Evolutionary conservation across 2,797 vertebrate genomes (phyloP), one percentile per base, ranked within the genome.

Genomic region (Epinephelus awoara): DNA sequence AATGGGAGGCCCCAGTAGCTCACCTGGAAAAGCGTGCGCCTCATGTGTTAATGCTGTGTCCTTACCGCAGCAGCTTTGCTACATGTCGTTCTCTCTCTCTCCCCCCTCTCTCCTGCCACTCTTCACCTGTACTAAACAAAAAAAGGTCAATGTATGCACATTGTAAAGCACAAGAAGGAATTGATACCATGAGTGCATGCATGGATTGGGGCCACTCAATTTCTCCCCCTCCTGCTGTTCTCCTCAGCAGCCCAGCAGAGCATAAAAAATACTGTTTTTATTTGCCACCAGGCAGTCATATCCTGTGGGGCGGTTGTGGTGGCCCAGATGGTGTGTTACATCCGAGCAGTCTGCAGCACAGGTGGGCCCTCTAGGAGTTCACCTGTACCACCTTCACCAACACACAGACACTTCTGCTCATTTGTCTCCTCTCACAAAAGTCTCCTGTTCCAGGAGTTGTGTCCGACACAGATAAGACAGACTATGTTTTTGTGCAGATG

Each of bases 281-380:
- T 67, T 80, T 70, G 44, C 55, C 27, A 27, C 70, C 2, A 56
- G 54, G 50, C 50, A 34, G 56, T 68, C 27, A 46, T 46, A 50
- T 54, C 59, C 55, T 27, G 55, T 19, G 44, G 38, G 76, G 64
- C 51, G 59, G 66, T 55, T 78, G 66, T 67, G 25, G 42, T 42
- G 46, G 19, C 63, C 78, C 86, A 85, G 84, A 90, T 89, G 80
- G 72, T 80, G 68, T 47, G 29, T 75, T 84, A 73, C 71, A 83
- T 61, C 42, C 21, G 55, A 75, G 67, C 63, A 71, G 63, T 71
- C 71, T 69, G 63, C 17, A 49, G 65, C 58, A 85, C 79, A 82
- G 73, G 76, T 70, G 72, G 63, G 50, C 29, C 68, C 73, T 62
- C 29, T 3, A 65, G 25, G 78, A 84, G 61, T 21, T 61, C 57